Base-by-base conservation (phyloP, 2,113 vertebrate genomes). In the Thalassarche chlororhynchos region DNA sequence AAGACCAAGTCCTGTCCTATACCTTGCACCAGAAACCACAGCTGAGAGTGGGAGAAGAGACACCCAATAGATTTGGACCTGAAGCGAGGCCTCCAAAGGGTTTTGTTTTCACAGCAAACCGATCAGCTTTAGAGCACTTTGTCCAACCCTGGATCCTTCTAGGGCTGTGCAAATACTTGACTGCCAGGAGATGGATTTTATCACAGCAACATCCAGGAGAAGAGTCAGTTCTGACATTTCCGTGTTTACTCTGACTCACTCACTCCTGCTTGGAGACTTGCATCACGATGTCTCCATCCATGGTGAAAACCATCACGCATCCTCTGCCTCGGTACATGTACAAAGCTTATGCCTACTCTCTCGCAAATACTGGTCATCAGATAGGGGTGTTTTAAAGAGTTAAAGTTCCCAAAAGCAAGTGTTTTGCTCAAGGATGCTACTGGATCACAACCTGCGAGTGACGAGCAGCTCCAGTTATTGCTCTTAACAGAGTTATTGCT, bases 241-340 rank as follows among this genome's bases (percentile, higher is more conserved):
- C 16, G 2, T 24, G 18, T 26, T 78, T 77, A 70, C 28, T 58
- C 55, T 61, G 60, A 49, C 58, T 87, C n/a, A 29, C 5, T 54
- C 32, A 25, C 25, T 62, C 15, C 42, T 42, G 42, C 25, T n/a
- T 55, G 47, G 25, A 61, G 44, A 69, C 14, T 75, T 52, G 26
- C 26, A 68, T 6, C 42, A 8, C 5, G 20, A 19, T 23, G 23
- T 52, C 34, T 65, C 66, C 62, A 36, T 60, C 51, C 68, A 8
- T 2, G 1, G 47, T 58, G 57, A 89, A 75, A 87, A 14, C 7
- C 26, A 75, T 17, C 52, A 57, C 47, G 31, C 18, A 29, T 55
- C 47, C 31, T 64, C 28, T n/a, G 16, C 19, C 32, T 58, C 5
- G 0, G 12, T 36, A 52, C 29, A 36, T 0, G 4, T 18, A 51